Base-by-base conservation (phyloP, 1,140 invertebrate genomes). In the Tribolium castaneum region DNA sequence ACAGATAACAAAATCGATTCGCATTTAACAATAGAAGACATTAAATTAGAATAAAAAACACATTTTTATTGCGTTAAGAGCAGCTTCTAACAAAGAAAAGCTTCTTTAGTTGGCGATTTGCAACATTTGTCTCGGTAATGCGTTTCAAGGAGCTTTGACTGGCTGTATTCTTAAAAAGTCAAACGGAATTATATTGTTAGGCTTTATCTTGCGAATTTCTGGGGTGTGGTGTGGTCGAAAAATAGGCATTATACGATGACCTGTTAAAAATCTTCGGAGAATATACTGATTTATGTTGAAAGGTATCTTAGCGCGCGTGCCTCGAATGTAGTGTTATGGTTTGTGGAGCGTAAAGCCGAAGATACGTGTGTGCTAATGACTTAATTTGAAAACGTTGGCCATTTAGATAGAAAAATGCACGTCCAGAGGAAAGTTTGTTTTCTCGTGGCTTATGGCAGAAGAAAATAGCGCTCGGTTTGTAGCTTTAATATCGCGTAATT, bases 241-340 rank as follows among this genome's bases (percentile, higher is more conserved):
- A 59, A 59, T 12, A 22, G 30, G 12, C 25, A 35, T 66, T 66
- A 66, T 35, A n/a, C 14, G 30, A 30, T 35, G 59, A 39, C 59
- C 59, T 6, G 22, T 35, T 34, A 66, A 66, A 45, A 66, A 35
- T 30, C 30, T 35, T 35, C 25, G 59, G 12, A 66, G 59, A 66
- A 66, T 34, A 66, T 66, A 35, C 59, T 66, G 59, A 66, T 66
- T 66, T 35, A 66, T 34, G 59, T 66, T 66, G 59, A 66, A 66
- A 66, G 59, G 59, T 35, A 35, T 34, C 54, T 59, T 19, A 9
- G 30, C n/a, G 59, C 10, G 59, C 59, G 59, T 66, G 59, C 30
- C n/a, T 34, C 59, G 59, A 66, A 66, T 66, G 45, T 66, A 35
- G 59, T 66, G 59, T 66, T 66, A 66, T 66, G 30, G 59, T 66